Evolutionary conservation across 2,797 vertebrate species (phyloP).

Genomic region (Typhlichthys eigenmanni): DNA sequence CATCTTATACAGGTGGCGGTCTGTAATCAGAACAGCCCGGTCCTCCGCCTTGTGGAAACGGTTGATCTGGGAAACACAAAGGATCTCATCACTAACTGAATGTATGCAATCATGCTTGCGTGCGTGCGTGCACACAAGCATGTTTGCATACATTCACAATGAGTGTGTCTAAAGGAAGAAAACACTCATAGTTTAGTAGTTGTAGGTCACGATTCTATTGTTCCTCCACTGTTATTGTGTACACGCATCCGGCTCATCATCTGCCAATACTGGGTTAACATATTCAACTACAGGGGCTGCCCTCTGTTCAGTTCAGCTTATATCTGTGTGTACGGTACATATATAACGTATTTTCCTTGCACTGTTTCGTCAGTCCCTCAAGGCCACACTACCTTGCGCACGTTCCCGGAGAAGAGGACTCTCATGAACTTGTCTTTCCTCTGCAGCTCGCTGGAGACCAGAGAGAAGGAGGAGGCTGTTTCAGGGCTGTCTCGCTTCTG

Average conservation of each 20-base stretch:
- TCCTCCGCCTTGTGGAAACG: constrained; percentile 93
- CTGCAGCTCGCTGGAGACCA: constrained; percentile 90
- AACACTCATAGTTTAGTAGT: no score
- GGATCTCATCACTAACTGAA: constrained; percentile 43
- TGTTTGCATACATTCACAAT: neutral
- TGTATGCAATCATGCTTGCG: no score
- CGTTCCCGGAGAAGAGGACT: constrained; percentile 93
- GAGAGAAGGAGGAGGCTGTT: constrained; percentile 81
- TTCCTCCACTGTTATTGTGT: no score
- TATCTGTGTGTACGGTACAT: no score
- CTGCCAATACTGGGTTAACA: no score
- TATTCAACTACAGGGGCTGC: no score
- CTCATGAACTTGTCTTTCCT: constrained; percentile 98
- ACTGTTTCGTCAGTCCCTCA: no score
- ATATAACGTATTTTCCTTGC: no score
- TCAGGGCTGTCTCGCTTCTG: constrained; percentile 89
- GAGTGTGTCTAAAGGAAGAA: neutral
- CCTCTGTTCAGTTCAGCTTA: no score
- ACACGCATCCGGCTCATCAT: no score
- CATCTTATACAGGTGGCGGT: constrained; percentile 98
- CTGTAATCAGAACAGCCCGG: constrained; percentile 92
- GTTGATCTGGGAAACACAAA: constrained; percentile 86
- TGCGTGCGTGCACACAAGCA: neutral
- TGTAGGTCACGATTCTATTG: no score
- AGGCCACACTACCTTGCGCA: constrained; percentile 86